Conservation (phyloP, 2,113 vertebrate species). For the Solea solea region DNA sequence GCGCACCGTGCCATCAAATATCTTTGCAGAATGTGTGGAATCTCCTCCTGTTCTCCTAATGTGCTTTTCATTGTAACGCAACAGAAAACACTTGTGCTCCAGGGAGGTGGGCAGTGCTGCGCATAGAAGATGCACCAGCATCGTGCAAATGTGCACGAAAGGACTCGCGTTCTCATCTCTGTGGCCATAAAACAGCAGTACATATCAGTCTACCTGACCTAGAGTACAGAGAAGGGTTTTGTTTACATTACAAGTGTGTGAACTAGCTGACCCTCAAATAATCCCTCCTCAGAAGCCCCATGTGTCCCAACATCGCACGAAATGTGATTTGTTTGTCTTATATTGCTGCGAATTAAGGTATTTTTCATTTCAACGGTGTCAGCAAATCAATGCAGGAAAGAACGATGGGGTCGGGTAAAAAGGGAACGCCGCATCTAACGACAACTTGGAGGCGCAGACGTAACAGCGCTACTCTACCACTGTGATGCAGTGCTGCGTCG, state of each 20-base stretch:
- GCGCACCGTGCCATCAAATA: conserved; percentile 55
- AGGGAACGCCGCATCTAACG: conserved; percentile 50
- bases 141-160: conserved; percentile 2
- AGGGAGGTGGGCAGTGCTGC: neutral
- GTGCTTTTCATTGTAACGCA: conserved; percentile 56
- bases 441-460: conserved; percentile 25
- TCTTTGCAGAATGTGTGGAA: conserved; percentile 69
- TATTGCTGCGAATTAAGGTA: conserved; percentile 79
- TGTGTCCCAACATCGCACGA: conserved; percentile 64
- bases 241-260: conserved; percentile 28
- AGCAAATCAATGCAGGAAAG: conserved; percentile 82
- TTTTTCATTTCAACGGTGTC: conserved; percentile 81
- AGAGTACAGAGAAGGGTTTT: conserved; percentile 18
- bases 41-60: conserved; percentile 55
- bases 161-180: neutral
- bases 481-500: conserved; percentile 16
- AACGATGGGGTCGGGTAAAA: conserved; percentile 57
- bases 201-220: neutral
- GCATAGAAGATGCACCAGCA: conserved; percentile 4
- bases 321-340: conserved; percentile 67
- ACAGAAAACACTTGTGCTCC: conserved; percentile 40
- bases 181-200: neutral
- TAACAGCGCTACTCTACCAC: conserved; percentile 14
- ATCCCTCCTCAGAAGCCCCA: conserved; percentile 49
- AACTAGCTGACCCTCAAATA: conserved; percentile 64